Evolutionary conservation across 2,113 vertebrate genomes (phyloP), one percentile per base, ranked within the genome.

Genomic region (Promerops cafer): DNA sequence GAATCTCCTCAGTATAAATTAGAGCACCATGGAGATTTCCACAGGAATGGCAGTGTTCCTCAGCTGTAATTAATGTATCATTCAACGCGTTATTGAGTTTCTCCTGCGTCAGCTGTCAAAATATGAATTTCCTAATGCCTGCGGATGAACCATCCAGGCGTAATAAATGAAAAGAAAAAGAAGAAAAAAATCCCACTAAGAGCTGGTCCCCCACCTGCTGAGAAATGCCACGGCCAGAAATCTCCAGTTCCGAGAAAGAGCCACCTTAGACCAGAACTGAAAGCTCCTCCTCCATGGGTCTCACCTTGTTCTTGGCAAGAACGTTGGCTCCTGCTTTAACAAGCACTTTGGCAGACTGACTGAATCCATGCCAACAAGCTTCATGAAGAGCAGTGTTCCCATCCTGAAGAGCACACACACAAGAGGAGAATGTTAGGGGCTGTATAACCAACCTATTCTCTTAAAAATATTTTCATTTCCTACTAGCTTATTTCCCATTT

Each of bases 261-360:
- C 27, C 53, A 35, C 20, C 42, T 80, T n/a, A 74, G 45, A 78
- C 11, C 45, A 83, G 74, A 82, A 92, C 6, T 16, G 42, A 84
- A 91, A 72, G 81, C 42, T 71, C 87, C 71, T 92, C 89, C 90
- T 61, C 92, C 69, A 91, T 1, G 78, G 64, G 91, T 95, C 98
- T 98, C 96, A 99, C 99, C 99, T 99, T 99, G 98, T 99, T 99
- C 95, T 98, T 99, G 90, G 99, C 99, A 52, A 99, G 99, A 89
- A 99, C 98, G 1, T 99, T 99, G 94, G 99, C 99, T 89, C 99
- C 99, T 33, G 99, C 99, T 98, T 99, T 99, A 97, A 99, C 98
- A 19, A 99, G 98, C 91, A 99, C 98, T 97, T 99, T 99, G 96
- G 99, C 98, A 16, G 99, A 99, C 97, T 99, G 99, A 89, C 99